Evolutionary conservation across 2,888 invertebrate species (phyloP).

Genomic region (Drosophila flavopinicola): DNA sequence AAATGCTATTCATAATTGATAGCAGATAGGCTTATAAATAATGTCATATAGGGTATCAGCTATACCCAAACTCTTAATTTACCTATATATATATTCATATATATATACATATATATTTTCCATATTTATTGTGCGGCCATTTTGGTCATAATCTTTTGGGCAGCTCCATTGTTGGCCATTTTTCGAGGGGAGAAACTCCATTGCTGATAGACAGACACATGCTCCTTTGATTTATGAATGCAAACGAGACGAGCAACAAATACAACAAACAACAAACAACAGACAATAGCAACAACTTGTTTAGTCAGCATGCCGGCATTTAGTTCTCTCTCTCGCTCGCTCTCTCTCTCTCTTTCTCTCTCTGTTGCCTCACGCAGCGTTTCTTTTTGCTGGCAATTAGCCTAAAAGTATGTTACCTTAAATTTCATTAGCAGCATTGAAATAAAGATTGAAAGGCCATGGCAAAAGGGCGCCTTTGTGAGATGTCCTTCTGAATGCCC

Average conservation of each 20-base stretch:
- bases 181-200: constrained; percentile 16
- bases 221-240: constrained; percentile 79
- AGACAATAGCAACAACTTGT: constrained; percentile 33
- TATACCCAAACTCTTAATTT: no score
- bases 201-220: constrained; percentile 75
- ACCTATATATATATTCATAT: constrained; percentile 27
- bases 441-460: constrained; percentile 3
- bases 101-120: constrained; percentile 27
- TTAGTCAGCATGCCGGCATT: constrained; percentile 42
- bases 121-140: constrained; percentile 70
- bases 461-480: neutral
- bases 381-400: constrained; percentile 62
- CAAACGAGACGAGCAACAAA: constrained; percentile 65
- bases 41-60: no score
- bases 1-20: no score
- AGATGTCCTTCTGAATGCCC: neutral
- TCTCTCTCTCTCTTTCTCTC: neutral
- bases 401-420: constrained; percentile 51
- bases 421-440: constrained; percentile 51
- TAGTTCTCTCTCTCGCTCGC: constrained; percentile 17
- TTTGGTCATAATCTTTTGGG: constrained; percentile 72
- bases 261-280: constrained; percentile 33
- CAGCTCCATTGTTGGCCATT: constrained; percentile 61
- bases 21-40: no score
- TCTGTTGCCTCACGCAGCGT: constrained; percentile 38